A percentile compares a stretch with the other conserved stretches of the same genome.
These are phyloP conservation scores for Torymus texanus DNA, from an alignment of 2,888 invertebrate species.

Conservation along the genomic window DNA sequence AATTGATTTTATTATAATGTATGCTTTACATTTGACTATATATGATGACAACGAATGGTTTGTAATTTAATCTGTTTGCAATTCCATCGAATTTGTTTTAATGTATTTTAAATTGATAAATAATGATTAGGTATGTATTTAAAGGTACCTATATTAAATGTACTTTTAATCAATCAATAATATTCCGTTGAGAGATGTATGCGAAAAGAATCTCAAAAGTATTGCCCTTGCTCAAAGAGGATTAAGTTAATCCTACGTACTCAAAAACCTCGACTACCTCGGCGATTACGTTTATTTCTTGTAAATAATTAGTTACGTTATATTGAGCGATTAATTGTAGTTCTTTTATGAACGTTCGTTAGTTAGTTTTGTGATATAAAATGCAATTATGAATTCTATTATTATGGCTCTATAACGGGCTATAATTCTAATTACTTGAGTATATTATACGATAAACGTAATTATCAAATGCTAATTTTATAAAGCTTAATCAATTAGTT, in stretches of 20 bases:
- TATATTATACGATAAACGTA: conserved; percentile 43
- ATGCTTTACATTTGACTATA: too few relatives aligned
- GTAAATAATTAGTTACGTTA: conserved; percentile 58
- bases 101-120: too few relatives aligned
- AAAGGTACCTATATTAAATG: too few relatives aligned
- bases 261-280: conserved; percentile 53
- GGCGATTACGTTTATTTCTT: conserved; percentile 54
- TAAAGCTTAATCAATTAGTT: conserved; percentile 51
- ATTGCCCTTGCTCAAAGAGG: conserved; percentile 3
- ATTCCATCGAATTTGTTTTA: neutral
- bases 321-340: conserved; percentile 48
- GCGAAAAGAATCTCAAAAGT: conserved; percentile 19
- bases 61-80: neutral
- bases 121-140: too few relatives aligned
- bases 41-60: neutral
- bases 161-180: neutral
- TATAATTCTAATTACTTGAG: conserved; percentile 45
- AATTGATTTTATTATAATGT: too few relatives aligned
- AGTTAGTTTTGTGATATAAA: conserved; percentile 58
- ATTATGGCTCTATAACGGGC: conserved; percentile 44
- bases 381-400: conserved; percentile 56
- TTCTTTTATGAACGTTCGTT: conserved; percentile 51
- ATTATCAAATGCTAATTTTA: conserved; percentile 52
- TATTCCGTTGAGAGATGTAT: neutral
- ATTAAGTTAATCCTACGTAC: conserved; percentile 11